Evolutionary conservation across 64 coral and sea anemone species (phyloP).

Genomic region (Hydrozoanthus tunicans): DNA sequence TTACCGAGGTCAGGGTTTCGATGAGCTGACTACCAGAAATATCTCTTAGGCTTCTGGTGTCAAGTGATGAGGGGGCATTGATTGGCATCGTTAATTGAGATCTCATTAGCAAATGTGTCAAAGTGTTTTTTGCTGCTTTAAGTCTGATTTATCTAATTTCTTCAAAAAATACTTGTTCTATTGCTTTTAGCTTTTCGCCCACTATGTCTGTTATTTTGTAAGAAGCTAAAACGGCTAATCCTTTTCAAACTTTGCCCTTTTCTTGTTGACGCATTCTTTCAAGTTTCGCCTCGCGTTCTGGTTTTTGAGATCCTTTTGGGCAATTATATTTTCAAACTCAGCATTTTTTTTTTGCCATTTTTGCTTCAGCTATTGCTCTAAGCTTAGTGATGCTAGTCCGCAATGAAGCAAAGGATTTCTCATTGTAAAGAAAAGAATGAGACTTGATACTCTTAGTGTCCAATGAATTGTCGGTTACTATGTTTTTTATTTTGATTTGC

Average conservation of each 20-base stretch:
- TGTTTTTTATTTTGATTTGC: background rate
- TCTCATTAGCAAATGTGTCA: no score
- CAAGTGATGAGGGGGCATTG: background rate
- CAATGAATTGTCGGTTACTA: background rate
- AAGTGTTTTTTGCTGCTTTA: no score
- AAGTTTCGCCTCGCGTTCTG: conserved; percentile 36
- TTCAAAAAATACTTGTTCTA: no score
- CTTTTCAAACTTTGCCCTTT: conserved; percentile 3
- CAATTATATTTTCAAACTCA: background rate
- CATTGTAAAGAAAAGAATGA: background rate
- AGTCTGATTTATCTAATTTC: no score
- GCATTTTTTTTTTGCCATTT: background rate
- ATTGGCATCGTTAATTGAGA: background rate
- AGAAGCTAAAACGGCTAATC: background rate
- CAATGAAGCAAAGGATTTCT: background rate
- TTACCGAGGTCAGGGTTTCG: background rate
- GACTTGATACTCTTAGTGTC: conserved; percentile 7
- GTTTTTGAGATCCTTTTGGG: conserved; percentile 12
- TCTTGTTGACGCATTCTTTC: conserved; percentile 4
- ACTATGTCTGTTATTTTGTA: conserved; percentile 35
- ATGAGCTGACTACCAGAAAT: background rate
- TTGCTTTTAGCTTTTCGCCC: conserved; percentile 8
- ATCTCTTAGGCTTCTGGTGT: background rate
- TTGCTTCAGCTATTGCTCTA: background rate
- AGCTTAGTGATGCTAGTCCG: background rate